Evolutionary conservation across 2,797 vertebrate species (phyloP).

Genomic region (Mastacembelus armatus): DNA sequence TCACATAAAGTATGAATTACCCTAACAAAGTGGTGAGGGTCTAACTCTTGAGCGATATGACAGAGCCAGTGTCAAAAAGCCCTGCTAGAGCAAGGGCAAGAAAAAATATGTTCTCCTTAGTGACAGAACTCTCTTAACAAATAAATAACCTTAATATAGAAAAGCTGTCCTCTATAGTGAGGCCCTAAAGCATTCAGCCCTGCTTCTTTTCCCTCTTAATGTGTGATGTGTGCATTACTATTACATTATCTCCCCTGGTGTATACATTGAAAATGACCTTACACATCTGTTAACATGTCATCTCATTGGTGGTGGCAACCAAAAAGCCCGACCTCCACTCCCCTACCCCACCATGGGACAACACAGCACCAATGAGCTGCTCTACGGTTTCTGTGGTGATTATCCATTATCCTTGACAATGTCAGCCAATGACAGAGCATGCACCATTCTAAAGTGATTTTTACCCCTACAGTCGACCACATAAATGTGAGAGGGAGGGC

Average conservation of each 20-base stretch:
- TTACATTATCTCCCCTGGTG: slow-evolving; percentile 77
- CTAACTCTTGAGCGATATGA: slow-evolving; percentile 57
- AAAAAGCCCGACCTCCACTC: slow-evolving; percentile 75
- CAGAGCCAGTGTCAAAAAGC: slow-evolving; percentile 61
- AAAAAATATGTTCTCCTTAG: slow-evolving; percentile 59
- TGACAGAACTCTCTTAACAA: slow-evolving; percentile 66
- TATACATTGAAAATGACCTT: slow-evolving; percentile 80
- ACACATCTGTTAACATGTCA: slow-evolving; percentile 83
- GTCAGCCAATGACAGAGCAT: slow-evolving; percentile 86
- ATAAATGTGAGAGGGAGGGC: slow-evolving; percentile 66
- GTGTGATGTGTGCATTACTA: slow-evolving; percentile 75
- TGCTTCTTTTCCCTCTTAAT: slow-evolving; percentile 44
- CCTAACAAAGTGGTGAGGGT: slow-evolving; percentile 57
- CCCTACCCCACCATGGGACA: slow-evolving; percentile 61
- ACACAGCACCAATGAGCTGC: slow-evolving; percentile 73
- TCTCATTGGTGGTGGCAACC: slow-evolving; percentile 71
- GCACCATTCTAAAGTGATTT: slow-evolving; percentile 84
- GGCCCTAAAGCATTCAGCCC: slow-evolving; percentile 63
- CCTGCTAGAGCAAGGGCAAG: slow-evolving; percentile 57
- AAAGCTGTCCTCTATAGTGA: slow-evolving; percentile 65
- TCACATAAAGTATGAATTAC: slow-evolving; percentile 45
- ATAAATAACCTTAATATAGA: slow-evolving; percentile 76
- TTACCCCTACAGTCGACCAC: slow-evolving; percentile 75
- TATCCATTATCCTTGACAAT: slow-evolving; percentile 89
- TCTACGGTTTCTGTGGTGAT: slow-evolving; percentile 81